A percentile compares a stretch with the other conserved stretches of the same genome.
phyloP scores from a whole-genome alignment of 64 coral and sea anemone species.

The Platygyra sinensis region DNA sequence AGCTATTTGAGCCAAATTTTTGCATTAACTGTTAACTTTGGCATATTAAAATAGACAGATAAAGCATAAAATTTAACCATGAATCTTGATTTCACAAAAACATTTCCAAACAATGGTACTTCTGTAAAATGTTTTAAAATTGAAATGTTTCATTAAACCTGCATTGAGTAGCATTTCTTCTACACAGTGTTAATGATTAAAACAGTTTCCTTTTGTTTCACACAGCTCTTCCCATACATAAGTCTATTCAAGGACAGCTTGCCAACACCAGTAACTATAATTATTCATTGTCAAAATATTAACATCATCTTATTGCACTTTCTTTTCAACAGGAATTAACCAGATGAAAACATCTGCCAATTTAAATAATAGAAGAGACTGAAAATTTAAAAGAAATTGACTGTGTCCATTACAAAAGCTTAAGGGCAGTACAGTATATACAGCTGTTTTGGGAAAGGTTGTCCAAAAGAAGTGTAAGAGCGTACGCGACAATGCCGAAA shows the following conservation, averaged over 20 bases:
- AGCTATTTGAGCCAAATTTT: too few species aligned
- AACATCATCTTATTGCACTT: neutral
- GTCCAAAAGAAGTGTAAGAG: too few species aligned
- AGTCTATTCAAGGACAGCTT: neutral
- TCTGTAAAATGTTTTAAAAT: neutral
- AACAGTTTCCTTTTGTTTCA: neutral
- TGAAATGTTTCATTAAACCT: neutral
- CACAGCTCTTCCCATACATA: neutral
- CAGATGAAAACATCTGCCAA: constrained; percentile 19
- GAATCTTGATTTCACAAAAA: neutral
- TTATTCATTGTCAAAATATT: neutral
- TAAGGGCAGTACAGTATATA: neutral
- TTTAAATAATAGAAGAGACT: neutral
- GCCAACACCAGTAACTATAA: neutral
- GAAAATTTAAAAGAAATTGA: neutral
- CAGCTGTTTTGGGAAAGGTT: too few species aligned
- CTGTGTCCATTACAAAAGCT: too few species aligned
- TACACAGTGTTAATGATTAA: neutral
- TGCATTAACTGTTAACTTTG: too few species aligned
- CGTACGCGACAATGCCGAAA: too few species aligned
- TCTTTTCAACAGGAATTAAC: neutral
- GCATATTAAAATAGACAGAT: neutral
- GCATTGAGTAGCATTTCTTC: neutral
- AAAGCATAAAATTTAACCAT: neutral
- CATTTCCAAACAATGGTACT: neutral